Percentiles rank a stretch among this genome's conserved stretches.
These are phyloP conservation scores for Chelonoidis abingdonii DNA, from an alignment of 2,113 vertebrate species.

Conservation along the genomic window DNA sequence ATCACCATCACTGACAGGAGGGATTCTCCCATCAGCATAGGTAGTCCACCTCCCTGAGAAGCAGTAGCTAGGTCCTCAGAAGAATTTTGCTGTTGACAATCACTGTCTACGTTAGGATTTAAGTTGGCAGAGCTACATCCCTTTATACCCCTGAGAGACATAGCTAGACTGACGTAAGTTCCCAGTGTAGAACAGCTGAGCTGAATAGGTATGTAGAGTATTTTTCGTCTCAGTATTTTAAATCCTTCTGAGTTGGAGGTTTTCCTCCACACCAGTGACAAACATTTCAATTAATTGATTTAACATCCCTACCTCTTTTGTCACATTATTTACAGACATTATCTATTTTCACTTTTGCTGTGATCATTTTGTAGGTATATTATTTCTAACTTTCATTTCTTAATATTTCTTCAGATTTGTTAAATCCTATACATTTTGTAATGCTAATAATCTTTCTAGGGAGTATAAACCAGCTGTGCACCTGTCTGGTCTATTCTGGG, in stretches of 20 bases:
- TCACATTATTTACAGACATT: background rate
- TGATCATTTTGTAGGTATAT: background rate
- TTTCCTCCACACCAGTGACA: background rate
- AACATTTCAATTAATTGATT: background rate
- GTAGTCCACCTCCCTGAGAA: too few relatives aligned
- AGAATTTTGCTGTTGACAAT: too few relatives aligned
- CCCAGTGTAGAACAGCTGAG: too few relatives aligned
- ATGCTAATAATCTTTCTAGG: constrained; percentile 27
- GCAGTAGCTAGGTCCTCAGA: too few relatives aligned
- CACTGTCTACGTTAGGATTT: too few relatives aligned
- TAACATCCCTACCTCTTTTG: constrained; percentile 2
- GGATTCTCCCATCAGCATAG: too few relatives aligned
- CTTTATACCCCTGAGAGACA: too few relatives aligned
- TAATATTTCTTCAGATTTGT: background rate
- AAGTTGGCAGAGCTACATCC: too few relatives aligned
- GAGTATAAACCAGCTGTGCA: background rate
- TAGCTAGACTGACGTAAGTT: too few relatives aligned
- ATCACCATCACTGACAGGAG: too few relatives aligned
- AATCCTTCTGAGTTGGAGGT: background rate
- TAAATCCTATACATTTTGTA: background rate
- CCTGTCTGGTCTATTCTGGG: constrained; percentile 5
- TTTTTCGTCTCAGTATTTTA: constrained; percentile 1
- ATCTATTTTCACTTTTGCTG: background rate
- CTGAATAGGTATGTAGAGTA: constrained; percentile 36
- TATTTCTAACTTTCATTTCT: background rate